Evolutionary conservation across 35 echinoderm and acorn worm species (phyloP).

Genomic region (Heliocidaris erythrogramma): DNA sequence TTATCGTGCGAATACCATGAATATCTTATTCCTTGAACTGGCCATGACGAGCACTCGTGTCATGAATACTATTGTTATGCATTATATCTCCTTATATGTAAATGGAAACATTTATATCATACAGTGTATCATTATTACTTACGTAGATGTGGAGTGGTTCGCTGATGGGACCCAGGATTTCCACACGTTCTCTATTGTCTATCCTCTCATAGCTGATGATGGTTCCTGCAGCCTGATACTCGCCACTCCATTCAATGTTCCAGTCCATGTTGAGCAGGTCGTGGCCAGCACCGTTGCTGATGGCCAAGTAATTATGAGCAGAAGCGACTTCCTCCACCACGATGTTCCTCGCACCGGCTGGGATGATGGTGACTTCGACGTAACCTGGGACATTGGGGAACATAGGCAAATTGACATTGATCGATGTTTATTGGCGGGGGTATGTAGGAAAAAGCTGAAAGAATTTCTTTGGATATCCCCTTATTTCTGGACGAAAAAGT

Average conservation of each 20-base stretch:
- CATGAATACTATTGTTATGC: no score
- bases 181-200: slow-evolving; percentile 68
- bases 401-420: no score
- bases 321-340: slow-evolving; percentile 75
- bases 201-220: slow-evolving; percentile 69
- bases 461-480: no score
- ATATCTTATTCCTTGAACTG: no score
- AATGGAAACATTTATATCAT: no score
- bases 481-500: no score
- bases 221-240: slow-evolving; percentile 67
- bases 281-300: slow-evolving; percentile 64
- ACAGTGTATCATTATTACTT: neutral
- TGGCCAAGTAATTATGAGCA: slow-evolving; percentile 75
- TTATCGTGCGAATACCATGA: no score
- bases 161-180: slow-evolving; percentile 66
- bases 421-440: no score
- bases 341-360: slow-evolving; percentile 73
- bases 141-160: slow-evolving; percentile 84
- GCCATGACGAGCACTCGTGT: no score
- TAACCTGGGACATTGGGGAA: slow-evolving; percentile 50
- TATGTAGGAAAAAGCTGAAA: no score
- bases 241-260: slow-evolving; percentile 63
- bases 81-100: no score
- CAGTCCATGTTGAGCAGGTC: slow-evolving; percentile 74
- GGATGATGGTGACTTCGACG: slow-evolving; percentile 74